Percentiles rank a stretch among this genome's conserved stretches.
Conservation (phyloP, 2,888 invertebrate species). For the Aphodius sticticus region DNA sequence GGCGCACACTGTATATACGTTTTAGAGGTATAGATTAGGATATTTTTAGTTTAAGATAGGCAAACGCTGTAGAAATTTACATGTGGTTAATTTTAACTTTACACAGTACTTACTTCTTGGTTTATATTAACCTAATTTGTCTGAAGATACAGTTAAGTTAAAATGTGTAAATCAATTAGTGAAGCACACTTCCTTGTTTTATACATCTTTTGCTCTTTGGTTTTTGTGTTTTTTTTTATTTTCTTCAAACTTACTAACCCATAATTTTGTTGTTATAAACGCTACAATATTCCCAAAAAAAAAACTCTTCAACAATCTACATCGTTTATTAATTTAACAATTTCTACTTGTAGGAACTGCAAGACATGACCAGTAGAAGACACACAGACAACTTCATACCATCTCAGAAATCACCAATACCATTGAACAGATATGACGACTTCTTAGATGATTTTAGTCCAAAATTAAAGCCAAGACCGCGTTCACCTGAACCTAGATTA, state of each 20-base stretch:
- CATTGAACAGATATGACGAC: constrained; percentile 92
- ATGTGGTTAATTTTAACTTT: background rate
- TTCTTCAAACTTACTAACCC: background rate
- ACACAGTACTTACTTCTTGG: background rate
- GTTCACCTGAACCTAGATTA: constrained; percentile 75
- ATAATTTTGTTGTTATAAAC: background rate
- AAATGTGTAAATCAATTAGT: background rate
- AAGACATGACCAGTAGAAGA: constrained; percentile 92
- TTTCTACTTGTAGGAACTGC: constrained; percentile 72
- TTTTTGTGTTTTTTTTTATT: background rate
- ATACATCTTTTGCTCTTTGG: background rate
- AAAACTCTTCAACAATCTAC: too few relatives aligned
- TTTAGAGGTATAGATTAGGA: background rate
- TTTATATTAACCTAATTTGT: background rate
- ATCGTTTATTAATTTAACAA: background rate
- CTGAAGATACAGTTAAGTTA: background rate
- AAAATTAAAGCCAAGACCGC: constrained; percentile 62
- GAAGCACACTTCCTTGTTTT: background rate
- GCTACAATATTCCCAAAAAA: too few relatives aligned
- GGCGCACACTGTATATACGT: too few relatives aligned
- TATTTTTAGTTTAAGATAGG: background rate
- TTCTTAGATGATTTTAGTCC: constrained; percentile 73
- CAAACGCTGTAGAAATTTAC: background rate
- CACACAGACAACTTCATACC: constrained; percentile 95
- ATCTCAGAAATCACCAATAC: constrained; percentile 91